Evolutionary conservation across 2,888 invertebrate genomes (phyloP), one percentile per base, ranked within the genome.

Genomic region (Parapristionchus giblindavisi): DNA sequence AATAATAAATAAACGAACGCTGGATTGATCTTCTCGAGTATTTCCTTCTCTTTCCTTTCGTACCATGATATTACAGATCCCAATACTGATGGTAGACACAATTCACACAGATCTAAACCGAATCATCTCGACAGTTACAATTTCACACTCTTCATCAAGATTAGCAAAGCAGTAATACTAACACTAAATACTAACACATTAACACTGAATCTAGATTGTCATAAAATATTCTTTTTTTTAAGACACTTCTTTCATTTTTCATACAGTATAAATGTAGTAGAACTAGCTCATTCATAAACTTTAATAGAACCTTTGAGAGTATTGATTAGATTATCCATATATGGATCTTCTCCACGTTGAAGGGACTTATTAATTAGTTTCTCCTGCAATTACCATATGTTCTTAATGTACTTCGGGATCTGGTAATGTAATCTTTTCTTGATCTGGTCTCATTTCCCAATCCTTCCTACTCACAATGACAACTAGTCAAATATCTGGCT

Each of bases 31-130:
- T 78, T 78, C 38, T 75, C 75, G 27, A 70, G 38, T 27, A 82
- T 61, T n/a, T 76, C 60, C 40, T 79, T 80, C 32, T 81, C 83
- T 52, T 79, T 80, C 24, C 80, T 73, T 36, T 80, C 79, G 85
- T 96, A 94, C 99, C 99, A 99, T 27, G 94, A 93, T 88, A 97
- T 94, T 63, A 99, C 90, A 1, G 96, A 95, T 75, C 93, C 91
- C 80, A 99, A 90, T 79, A 99, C 91, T 3, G 98, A 97, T 0
- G 99, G 99, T 80, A 99, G 90, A 89, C 97, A 97, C 89, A 98
- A 96, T 88, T 99, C 99, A 0, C 97, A 95, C 27, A 65, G 38
- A 52, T 61, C 61, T 61, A n/a, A 29, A 34, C 14, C n/a, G n/a
- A n/a, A n/a, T n/a, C n/a, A n/a, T n/a, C n/a, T n/a, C n/a, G n/a